Evolutionary conservation across 2,797 vertebrate species (phyloP).

Genomic region (Emydoidea blandingii): DNA sequence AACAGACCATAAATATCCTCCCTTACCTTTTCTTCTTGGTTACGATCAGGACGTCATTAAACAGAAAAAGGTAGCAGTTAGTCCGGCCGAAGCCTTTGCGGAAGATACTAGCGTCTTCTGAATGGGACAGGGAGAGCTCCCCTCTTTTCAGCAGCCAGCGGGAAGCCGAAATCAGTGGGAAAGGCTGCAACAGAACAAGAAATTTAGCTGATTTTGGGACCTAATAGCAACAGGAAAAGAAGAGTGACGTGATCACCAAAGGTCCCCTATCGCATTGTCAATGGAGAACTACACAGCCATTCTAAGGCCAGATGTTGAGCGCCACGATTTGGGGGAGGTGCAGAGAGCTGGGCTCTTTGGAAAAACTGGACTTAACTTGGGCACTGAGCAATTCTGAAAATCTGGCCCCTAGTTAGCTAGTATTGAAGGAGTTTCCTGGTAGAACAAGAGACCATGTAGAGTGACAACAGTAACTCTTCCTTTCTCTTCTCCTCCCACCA

Average conservation of each 20-base stretch:
- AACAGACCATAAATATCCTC: fast-evolving
- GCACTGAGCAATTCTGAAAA: background rate
- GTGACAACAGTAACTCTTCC: background rate
- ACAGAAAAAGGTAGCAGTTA: constrained; percentile 91
- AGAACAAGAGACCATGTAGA: background rate
- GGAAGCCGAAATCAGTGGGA: constrained; percentile 91
- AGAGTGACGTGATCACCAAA: background rate
- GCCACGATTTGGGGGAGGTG: background rate
- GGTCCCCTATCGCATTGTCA: background rate
- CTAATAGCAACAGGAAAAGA: background rate
- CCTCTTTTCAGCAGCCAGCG: constrained; percentile 94
- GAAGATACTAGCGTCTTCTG: constrained; percentile 89
- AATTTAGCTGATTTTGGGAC: background rate
- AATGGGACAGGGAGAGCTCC: constrained; percentile 82
- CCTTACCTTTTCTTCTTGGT: constrained; percentile 94
- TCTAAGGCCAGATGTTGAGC: background rate
- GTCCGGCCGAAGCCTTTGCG: constrained; percentile 88
- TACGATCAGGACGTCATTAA: constrained; percentile 94
- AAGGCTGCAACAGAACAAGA: constrained; percentile 78
- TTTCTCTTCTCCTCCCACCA: background rate
- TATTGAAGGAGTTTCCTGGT: background rate
- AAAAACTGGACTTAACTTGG: background rate
- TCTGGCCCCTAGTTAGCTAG: background rate
- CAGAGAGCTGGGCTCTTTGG: background rate
- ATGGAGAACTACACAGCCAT: background rate